Evolutionary conservation across 1,140 invertebrate species (phyloP).

Genomic region (Drosophila sechellia): DNA sequence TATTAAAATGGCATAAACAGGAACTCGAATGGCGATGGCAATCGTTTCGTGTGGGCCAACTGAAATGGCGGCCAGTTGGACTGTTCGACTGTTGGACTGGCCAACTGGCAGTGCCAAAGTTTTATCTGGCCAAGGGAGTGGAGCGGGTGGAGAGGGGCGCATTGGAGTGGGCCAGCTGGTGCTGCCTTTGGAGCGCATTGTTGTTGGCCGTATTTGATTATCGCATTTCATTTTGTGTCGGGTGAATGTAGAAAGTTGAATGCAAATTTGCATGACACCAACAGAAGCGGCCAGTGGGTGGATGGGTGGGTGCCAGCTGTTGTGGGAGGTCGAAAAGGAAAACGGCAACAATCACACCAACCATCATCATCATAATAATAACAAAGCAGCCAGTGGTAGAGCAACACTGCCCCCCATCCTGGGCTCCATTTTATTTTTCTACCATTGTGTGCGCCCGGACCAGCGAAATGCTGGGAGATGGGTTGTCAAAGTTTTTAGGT

Average conservation of each 20-base stretch:
- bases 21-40: constrained; percentile 47
- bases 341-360: constrained; percentile 74
- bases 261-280: constrained; percentile 81
- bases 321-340: constrained; percentile 7
- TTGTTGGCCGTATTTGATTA: constrained; percentile 80
- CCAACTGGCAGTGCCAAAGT: constrained; percentile 68
- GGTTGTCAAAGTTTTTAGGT: constrained; percentile 79
- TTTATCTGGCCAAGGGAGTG: constrained; percentile 58
- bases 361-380: constrained; percentile 74
- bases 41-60: constrained; percentile 26
- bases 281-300: constrained; percentile 31
- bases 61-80: constrained; percentile 6
- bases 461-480: background rate
- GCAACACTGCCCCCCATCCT: constrained; percentile 43
- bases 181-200: constrained; percentile 64
- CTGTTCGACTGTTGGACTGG: constrained; percentile 19
- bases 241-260: constrained; percentile 79
- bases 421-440: constrained; percentile 21
- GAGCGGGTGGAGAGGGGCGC: background rate
- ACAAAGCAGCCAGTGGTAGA: constrained; percentile 43
- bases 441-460: constrained; percentile 10
- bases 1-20: constrained; percentile 81
- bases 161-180: constrained; percentile 16
- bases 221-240: constrained; percentile 80
- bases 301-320: background rate